These are phyloP conservation scores for Salarias fasciatus DNA, from an alignment of 2,797 vertebrate genomes.

Conservation along the genomic window DNA sequence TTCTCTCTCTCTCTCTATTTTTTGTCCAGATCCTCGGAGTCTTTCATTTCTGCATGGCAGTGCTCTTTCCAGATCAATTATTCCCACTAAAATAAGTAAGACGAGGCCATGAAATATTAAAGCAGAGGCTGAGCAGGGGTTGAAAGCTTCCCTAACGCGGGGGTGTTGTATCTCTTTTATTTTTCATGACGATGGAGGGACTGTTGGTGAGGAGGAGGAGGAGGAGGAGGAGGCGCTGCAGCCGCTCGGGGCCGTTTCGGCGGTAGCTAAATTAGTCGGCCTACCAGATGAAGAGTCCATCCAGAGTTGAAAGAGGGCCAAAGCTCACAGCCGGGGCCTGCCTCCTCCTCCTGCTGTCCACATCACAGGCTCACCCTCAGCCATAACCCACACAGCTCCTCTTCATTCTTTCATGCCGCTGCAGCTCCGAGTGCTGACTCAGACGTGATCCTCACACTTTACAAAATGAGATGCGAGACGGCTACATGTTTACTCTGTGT, in stretches of 20 bases:
- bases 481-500: constrained; percentile 28
- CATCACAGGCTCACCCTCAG: constrained; percentile 13
- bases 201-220: constrained; percentile 50
- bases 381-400: constrained; percentile 10
- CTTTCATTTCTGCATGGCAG: constrained; percentile 55
- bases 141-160: constrained; percentile 76
- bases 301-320: constrained; percentile 33
- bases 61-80: constrained; percentile 81
- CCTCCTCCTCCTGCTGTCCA: background rate
- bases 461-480: constrained; percentile 1
- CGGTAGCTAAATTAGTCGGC: constrained; percentile 61
- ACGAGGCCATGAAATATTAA: constrained; percentile 80
- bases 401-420: constrained; percentile 33
- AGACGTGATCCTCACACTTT: constrained; percentile 17
- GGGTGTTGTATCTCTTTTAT: constrained; percentile 80
- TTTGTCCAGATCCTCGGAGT: constrained; percentile 32
- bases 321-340: background rate
- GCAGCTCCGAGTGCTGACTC: constrained; percentile 31
- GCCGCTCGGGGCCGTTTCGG: constrained; percentile 62
- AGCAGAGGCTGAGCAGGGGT: constrained; percentile 64
- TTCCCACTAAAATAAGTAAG: constrained; percentile 82
- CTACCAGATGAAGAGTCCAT: constrained; percentile 35
- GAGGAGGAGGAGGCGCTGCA: constrained; percentile 53
- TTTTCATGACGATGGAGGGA: constrained; percentile 78
- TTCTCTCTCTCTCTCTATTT: no score